Percentiles rank a stretch among this genome's conserved stretches.
Conservation (phyloP, 1,140 invertebrate species). For the Drosophila triauraria region DNA sequence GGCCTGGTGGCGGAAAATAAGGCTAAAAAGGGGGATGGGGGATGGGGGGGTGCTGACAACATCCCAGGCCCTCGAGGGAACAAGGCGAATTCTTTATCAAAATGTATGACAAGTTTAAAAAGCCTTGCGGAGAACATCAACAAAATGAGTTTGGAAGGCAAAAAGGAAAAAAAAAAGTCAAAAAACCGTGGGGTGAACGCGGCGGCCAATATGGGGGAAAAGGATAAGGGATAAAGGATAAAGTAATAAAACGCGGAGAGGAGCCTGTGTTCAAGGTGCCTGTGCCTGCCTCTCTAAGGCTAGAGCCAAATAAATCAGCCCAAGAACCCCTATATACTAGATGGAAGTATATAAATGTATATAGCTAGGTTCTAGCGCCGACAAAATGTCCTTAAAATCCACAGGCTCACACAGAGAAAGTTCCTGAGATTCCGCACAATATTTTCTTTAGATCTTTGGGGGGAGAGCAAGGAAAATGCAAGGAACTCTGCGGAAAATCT, state of each 20-base stretch:
- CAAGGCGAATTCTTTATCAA: slow-evolving; percentile 66
- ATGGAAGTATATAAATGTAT: background rate
- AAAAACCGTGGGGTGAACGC: slow-evolving; percentile 1
- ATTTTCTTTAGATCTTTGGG: slow-evolving; percentile 15
- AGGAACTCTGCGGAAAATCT: slow-evolving; percentile 1
- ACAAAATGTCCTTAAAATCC: slow-evolving; percentile 1
- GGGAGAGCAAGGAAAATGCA: background rate
- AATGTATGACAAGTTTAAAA: slow-evolving; percentile 78
- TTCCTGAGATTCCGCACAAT: slow-evolving; percentile 13
- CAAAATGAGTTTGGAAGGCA: slow-evolving; percentile 28
- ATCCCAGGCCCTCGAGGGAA: slow-evolving; percentile 53
- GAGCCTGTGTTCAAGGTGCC: slow-evolving; percentile 9
- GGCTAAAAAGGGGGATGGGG: background rate
- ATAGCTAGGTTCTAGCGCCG: background rate
- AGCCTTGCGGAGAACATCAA: slow-evolving; percentile 64
- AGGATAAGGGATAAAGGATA: slow-evolving; percentile 36
- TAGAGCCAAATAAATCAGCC: slow-evolving; percentile 39
- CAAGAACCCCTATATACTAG: background rate
- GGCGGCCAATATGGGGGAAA: slow-evolving; percentile 37
- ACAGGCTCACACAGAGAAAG: slow-evolving; percentile 8
- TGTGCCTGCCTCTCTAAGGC: slow-evolving; percentile 8
- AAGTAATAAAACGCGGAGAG: slow-evolving; percentile 32
- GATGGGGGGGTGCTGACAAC: slow-evolving; percentile 50
- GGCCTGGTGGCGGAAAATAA: background rate
- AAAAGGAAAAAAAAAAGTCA: background rate